Conservation (phyloP, 1,140 invertebrate genomes). For the Neodiprion virginianus region DNA sequence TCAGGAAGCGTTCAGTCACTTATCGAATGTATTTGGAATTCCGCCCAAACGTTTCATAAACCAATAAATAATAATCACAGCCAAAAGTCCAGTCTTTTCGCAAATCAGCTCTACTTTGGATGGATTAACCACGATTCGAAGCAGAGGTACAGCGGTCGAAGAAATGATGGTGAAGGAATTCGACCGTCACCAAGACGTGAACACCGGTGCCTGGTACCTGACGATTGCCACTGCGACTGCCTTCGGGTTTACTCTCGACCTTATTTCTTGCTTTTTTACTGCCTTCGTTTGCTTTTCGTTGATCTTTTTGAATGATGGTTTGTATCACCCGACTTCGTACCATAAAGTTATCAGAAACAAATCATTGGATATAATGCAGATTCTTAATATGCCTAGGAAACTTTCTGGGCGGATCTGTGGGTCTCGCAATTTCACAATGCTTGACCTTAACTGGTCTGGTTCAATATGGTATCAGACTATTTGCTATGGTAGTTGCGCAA, state of each 20-base stretch:
- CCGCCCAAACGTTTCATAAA: too few species aligned
- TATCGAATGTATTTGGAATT: too few species aligned
- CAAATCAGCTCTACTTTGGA: slow-evolving; percentile 78
- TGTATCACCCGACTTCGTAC: background rate
- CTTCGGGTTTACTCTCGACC: slow-evolving; percentile 58
- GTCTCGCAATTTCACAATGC: too few species aligned
- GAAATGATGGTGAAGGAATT: slow-evolving; percentile 76
- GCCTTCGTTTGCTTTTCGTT: slow-evolving; percentile 52
- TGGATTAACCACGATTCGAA: slow-evolving; percentile 82
- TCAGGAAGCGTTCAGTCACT: too few species aligned
- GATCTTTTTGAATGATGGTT: slow-evolving; percentile 51
- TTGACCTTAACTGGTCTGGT: too few species aligned
- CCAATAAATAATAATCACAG: slow-evolving; percentile 52
- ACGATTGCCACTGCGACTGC: slow-evolving; percentile 65
- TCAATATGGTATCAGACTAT: too few species aligned
- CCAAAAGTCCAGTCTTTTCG: slow-evolving; percentile 78
- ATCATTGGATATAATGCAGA: too few species aligned
- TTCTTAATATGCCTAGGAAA: slow-evolving; percentile 33
- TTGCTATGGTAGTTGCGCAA: too few species aligned
- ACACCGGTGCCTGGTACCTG: slow-evolving; percentile 69
- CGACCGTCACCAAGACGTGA: slow-evolving; percentile 71
- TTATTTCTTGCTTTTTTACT: slow-evolving; percentile 42
- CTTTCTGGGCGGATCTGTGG: slow-evolving; percentile 14
- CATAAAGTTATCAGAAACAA: too few species aligned
- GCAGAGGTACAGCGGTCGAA: slow-evolving; percentile 69